Evolutionary conservation across 2,888 invertebrate species (phyloP).

Genomic region (Morpho deidamia): DNA sequence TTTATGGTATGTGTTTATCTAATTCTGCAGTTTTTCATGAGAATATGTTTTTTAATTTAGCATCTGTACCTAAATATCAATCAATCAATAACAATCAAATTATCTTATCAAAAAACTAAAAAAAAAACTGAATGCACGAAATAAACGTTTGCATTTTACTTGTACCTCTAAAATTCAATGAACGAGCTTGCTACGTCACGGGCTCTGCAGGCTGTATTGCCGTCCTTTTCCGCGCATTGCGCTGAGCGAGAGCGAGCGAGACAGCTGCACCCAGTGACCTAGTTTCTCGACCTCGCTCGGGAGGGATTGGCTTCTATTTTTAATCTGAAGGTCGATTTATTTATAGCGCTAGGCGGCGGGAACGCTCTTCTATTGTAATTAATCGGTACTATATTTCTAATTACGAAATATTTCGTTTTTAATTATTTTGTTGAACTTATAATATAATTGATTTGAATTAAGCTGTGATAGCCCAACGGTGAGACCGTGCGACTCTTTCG

Average conservation of each 20-base stretch:
- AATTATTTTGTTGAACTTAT: not conserved
- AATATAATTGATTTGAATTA: no score
- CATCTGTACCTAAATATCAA: no score
- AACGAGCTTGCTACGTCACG: constrained; percentile 67
- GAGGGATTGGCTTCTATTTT: constrained; percentile 74
- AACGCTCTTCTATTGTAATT: constrained; percentile 32
- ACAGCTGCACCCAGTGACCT: constrained; percentile 54
- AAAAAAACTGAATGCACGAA: constrained; percentile 41
- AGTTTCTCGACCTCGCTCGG: constrained; percentile 72
- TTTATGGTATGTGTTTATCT: no score
- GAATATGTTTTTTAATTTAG: no score
- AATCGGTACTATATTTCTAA: constrained; percentile 30
- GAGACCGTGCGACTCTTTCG: no score
- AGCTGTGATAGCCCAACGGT: no score
- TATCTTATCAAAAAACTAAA: not conserved
- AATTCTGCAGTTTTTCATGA: no score
- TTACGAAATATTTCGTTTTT: constrained; percentile 22
- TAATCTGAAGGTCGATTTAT: constrained; percentile 77
- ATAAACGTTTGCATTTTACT: constrained; percentile 32
- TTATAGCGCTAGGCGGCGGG: constrained; percentile 56
- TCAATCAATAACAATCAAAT: no score
- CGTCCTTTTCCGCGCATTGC: constrained; percentile 38
- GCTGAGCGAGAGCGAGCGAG: constrained; percentile 37
- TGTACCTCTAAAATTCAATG: constrained; percentile 68
- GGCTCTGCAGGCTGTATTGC: constrained; percentile 49